Evolutionary conservation across 2,888 invertebrate genomes (phyloP).

Genomic region (Adineta ricciae): DNA sequence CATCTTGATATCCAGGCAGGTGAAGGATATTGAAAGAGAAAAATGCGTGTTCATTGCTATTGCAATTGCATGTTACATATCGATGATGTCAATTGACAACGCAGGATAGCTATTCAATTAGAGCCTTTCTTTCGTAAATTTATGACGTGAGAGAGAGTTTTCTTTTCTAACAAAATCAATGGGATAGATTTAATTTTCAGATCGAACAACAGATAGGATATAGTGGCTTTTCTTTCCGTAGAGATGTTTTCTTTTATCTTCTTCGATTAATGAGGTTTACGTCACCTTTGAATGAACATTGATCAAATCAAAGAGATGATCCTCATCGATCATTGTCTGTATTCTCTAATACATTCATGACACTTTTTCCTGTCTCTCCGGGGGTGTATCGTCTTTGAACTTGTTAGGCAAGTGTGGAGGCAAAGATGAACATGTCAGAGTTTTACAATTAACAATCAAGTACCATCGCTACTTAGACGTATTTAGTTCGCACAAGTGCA

Average conservation of each 20-base stretch:
- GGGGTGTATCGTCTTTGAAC: not conserved
- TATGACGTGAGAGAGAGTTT: not conserved
- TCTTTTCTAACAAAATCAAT: not conserved
- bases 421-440: not conserved
- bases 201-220: not conserved
- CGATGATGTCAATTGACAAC: not conserved
- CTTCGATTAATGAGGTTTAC: constrained; percentile 12
- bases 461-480: not conserved
- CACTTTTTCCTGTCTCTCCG: not conserved
- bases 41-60: too few species aligned
- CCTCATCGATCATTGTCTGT: not conserved
- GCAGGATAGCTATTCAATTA: not conserved
- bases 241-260: not conserved
- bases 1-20: not conserved
- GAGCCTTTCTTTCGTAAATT: not conserved
- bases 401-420: not conserved
- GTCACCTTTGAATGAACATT: not conserved
- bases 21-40: not conserved
- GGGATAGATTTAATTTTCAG: not conserved
- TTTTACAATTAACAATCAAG: not conserved
- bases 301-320: not conserved
- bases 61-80: too few species aligned
- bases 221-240: not conserved
- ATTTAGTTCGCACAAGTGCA: too few species aligned
- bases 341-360: not conserved